Evolutionary conservation across 1,140 invertebrate genomes (phyloP).

Genomic region (Drosophila miranda): DNA sequence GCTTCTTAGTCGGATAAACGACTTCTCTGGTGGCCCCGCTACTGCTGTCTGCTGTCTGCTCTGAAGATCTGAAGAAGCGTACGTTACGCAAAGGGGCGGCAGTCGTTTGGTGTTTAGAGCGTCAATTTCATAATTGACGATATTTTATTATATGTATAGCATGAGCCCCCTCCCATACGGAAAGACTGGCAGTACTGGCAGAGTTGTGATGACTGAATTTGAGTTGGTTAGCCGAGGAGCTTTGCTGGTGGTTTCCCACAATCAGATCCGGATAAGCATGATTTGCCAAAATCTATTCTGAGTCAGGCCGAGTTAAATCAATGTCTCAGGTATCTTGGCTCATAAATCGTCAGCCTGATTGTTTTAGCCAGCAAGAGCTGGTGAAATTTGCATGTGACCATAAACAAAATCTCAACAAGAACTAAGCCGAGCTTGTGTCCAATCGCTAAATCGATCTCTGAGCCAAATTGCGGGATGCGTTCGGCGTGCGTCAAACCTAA

Average conservation of each 20-base stretch:
- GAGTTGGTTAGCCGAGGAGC: neutral
- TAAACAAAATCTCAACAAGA: constrained; percentile 36
- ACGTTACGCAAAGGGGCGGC: constrained; percentile 35
- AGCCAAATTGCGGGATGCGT: constrained; percentile 48
- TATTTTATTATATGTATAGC: constrained; percentile 51
- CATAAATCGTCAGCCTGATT: constrained; percentile 24
- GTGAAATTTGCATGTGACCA: constrained; percentile 49
- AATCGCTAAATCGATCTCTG: constrained; percentile 1
- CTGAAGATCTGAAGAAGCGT: constrained; percentile 26
- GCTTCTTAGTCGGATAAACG: constrained; percentile 58
- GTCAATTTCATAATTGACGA: constrained; percentile 65
- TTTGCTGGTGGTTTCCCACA: neutral
- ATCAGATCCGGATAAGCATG: constrained; percentile 21
- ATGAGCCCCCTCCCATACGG: constrained; percentile 37
- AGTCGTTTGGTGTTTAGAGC: constrained; percentile 12
- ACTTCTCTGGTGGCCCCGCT: constrained; percentile 30
- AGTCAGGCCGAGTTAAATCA: constrained; percentile 11
- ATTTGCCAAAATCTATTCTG: constrained; percentile 5
- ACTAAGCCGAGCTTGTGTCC: neutral
- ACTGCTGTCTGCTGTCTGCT: constrained; percentile 5
- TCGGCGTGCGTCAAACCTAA: constrained; percentile 65
- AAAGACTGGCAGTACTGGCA: constrained; percentile 45
- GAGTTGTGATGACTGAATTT: constrained; percentile 13
- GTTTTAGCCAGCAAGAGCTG: constrained; percentile 5
- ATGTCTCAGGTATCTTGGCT: constrained; percentile 7